A percentile compares a stretch with the other conserved stretches of the same genome.
phyloP scores from a whole-genome alignment of 2,113 vertebrate genomes.

The Muntiacus reevesi region DNA sequence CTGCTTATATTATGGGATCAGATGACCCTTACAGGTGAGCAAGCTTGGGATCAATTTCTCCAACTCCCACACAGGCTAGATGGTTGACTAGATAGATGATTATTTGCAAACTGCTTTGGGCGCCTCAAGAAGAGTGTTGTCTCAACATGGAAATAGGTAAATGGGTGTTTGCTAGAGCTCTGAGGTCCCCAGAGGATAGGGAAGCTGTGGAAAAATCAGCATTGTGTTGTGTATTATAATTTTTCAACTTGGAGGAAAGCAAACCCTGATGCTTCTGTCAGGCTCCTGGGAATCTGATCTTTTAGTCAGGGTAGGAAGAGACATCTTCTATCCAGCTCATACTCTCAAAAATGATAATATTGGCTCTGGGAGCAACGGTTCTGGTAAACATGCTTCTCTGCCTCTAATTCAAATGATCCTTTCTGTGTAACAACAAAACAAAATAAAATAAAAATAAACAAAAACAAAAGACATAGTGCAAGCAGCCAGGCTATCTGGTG shows the following conservation, averaged over 20 bases:
- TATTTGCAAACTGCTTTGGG: neutral
- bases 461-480: neutral
- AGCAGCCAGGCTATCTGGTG: neutral
- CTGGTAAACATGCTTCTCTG: neutral
- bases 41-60: too few relatives aligned
- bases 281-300: neutral
- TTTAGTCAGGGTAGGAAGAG: neutral
- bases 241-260: neutral
- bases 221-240: neutral
- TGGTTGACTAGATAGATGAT: neutral
- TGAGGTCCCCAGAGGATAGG: neutral
- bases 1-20: neutral
- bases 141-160: neutral
- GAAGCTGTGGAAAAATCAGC: neutral
- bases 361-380: neutral
- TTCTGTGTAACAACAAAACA: neutral
- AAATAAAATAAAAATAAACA: neutral
- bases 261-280: neutral
- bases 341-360: neutral
- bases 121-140: neutral
- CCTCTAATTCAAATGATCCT: neutral
- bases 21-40: neutral
- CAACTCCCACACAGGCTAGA: neutral
- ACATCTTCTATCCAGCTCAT: neutral
- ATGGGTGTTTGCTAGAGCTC: neutral